Percentiles rank a stretch among this genome's conserved stretches.
Conservation (phyloP, 2,888 invertebrate genomes). For the Eueremaeus valkanovi region DNA sequence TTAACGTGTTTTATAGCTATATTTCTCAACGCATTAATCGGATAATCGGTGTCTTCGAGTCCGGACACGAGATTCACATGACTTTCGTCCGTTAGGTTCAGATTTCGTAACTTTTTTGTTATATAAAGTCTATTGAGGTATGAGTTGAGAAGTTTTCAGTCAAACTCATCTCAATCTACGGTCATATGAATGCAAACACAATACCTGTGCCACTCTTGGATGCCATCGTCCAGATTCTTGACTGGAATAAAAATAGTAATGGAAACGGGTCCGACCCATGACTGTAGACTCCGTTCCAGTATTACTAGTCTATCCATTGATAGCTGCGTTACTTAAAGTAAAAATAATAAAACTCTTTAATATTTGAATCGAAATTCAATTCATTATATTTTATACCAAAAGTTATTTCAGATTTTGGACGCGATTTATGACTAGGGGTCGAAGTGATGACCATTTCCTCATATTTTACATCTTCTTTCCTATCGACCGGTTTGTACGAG, state of each 20-base stretch:
- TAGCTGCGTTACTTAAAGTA: constrained; percentile 46
- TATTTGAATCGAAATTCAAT: not conserved
- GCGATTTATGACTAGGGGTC: not conserved
- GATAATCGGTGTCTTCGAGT: constrained; percentile 44
- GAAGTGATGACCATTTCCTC: not conserved
- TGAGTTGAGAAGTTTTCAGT: not conserved
- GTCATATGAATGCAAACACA: not conserved
- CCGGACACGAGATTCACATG: constrained; percentile 46
- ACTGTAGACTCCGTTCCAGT: constrained; percentile 46
- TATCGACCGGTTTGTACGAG: not conserved
- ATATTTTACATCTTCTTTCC: not conserved
- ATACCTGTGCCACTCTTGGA: constrained; percentile 47
- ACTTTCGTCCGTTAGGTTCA: constrained; percentile 46
- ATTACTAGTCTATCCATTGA: constrained; percentile 48
- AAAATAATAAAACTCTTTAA: too few species aligned
- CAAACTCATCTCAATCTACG: not conserved
- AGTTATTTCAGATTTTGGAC: constrained; percentile 39
- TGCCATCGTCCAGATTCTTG: constrained; percentile 43
- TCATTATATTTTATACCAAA: not conserved
- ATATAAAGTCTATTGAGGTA: constrained; percentile 44
- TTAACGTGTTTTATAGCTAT: constrained; percentile 46
- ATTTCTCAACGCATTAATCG: constrained; percentile 47
- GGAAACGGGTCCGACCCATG: constrained; percentile 47
- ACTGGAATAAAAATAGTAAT: constrained; percentile 46
- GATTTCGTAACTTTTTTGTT: constrained; percentile 46